phyloP scores from a whole-genome alignment of 2,888 invertebrate genomes.

The Lottia gigantea region DNA sequence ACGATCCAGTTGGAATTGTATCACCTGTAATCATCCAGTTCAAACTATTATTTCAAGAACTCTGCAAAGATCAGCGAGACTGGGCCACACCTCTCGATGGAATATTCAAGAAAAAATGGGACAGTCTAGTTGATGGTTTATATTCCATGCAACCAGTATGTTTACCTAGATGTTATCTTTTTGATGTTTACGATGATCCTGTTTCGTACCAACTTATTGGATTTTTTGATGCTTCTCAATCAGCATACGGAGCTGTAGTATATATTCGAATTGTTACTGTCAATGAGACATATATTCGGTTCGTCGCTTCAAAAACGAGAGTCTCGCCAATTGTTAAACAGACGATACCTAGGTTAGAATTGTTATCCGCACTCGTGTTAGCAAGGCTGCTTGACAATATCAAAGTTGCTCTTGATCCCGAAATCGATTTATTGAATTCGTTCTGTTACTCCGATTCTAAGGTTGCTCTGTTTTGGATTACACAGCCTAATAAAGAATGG shows the following conservation, averaged over 20 bases:
- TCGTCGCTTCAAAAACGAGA: background rate
- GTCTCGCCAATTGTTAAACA: background rate
- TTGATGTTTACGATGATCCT: background rate
- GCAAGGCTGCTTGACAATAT: background rate
- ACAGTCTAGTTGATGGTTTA: background rate
- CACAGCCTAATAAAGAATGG: background rate
- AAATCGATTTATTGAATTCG: background rate
- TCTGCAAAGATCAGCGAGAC: background rate
- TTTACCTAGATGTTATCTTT: background rate
- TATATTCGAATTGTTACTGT: background rate
- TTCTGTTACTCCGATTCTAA: background rate
- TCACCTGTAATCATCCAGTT: background rate
- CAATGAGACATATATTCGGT: background rate
- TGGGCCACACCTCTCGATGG: background rate
- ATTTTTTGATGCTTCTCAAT: background rate
- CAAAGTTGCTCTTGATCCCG: background rate
- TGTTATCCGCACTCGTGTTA: background rate
- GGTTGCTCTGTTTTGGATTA: background rate
- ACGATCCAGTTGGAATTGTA: background rate
- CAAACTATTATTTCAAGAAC: background rate
- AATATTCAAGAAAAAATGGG: background rate
- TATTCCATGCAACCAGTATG: background rate
- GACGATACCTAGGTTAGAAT: background rate
- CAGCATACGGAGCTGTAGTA: background rate
- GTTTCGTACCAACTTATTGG: slow-evolving; percentile 2